Base-by-base conservation (phyloP, 92 coral and sea anemone genomes). In the Paramuricea clavata region DNA sequence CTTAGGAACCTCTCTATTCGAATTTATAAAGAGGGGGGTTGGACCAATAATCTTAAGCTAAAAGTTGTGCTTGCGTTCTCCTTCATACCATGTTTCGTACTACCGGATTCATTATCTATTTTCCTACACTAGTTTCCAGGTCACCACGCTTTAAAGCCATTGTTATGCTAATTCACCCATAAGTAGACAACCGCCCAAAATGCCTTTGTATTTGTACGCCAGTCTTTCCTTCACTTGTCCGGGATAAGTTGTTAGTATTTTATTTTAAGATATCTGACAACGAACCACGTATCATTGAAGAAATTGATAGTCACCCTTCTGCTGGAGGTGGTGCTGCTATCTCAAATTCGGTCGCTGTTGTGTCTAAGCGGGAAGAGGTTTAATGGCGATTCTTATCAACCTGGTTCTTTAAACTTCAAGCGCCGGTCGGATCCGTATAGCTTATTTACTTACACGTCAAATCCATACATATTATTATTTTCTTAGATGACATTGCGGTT, bases 101-200 rank as follows among this genome's bases (percentile, higher is more conserved):
- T 19, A 50, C 59, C 5, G 44, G 44, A 39, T 39, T 39, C 44
- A 39, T 39, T 39, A 39, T 50, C n/a, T 57, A n/a, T n/a, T 88
- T 88, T 88, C 60, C 93, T 54, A 44, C 57, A 69, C 83, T 85
- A 36, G 79, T 60, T 76, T 78, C 89, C 90, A 85, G 92, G 87
- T 81, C 83, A 85, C 65, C 83, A 89, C 89, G 92, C 74, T 83
- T 89, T 67, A 83, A 83, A 84, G 88, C 69, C 92, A 26, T 85
- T 84, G 92, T 89, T 78, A 84, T 77, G 86, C 89, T 76, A 89
- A 89, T 89, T 36, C 5, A 33, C 6, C 23, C 78, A 74, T 78
- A 79, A 57, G 77, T 88, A 76, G 77, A 74, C 73, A 56, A 59
- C 67, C 42, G 31, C 78, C 70, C 60, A 69, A 83, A 61, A 39